Percentiles rank a stretch among this genome's conserved stretches.
Evolutionary conservation across 2,888 invertebrate genomes (phyloP).

Genomic region (Rhagonycha lutea): DNA sequence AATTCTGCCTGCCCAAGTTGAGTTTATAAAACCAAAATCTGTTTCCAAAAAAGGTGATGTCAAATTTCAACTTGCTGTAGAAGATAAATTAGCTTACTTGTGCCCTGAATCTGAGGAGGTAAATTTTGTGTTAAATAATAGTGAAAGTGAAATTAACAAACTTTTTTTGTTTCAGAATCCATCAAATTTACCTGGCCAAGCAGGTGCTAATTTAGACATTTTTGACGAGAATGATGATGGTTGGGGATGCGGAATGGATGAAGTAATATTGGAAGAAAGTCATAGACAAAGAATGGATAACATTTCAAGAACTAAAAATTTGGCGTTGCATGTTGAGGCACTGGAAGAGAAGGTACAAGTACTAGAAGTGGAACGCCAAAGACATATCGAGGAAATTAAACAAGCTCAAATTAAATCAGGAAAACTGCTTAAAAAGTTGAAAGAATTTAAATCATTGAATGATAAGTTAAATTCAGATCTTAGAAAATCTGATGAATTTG

Average conservation of each 20-base stretch:
- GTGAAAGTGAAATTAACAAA: background rate
- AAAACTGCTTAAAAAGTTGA: conserved; percentile 82
- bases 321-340: conserved; percentile 56
- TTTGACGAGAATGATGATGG: conserved; percentile 60
- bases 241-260: conserved; percentile 66
- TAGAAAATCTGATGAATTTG: conserved; percentile 38
- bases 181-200: background rate
- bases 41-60: background rate
- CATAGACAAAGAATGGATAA: conserved; percentile 47
- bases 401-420: conserved; percentile 71
- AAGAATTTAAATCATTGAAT: conserved; percentile 75
- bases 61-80: background rate
- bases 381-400: conserved; percentile 65
- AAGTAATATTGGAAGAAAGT: conserved; percentile 57
- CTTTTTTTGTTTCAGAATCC: background rate
- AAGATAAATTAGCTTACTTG: background rate
- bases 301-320: conserved; percentile 35
- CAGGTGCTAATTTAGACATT: conserved; percentile 31
- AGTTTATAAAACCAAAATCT: background rate
- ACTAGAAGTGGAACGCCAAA: conserved; percentile 62
- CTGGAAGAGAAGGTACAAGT: conserved; percentile 64
- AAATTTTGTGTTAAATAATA: background rate
- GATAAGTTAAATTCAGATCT: conserved; percentile 62
- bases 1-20: background rate
- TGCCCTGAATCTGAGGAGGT: background rate